These are phyloP conservation scores for Pterocles gutturalis DNA, from an alignment of 2,113 vertebrate genomes.

Conservation along the genomic window DNA sequence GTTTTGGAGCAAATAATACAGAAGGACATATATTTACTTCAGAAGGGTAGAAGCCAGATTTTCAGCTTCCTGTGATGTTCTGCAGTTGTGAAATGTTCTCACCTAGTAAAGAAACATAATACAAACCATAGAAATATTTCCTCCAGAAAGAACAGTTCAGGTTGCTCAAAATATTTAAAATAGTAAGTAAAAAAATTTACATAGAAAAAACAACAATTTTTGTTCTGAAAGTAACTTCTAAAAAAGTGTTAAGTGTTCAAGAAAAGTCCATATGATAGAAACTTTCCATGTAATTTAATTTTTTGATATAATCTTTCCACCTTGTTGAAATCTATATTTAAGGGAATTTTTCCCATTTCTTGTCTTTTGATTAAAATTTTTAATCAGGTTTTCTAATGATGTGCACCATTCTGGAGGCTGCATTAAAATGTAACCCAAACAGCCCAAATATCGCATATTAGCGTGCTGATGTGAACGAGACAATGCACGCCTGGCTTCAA, in stretches of 20 bases:
- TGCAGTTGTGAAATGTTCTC: neutral
- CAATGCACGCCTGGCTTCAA: constrained; percentile 12
- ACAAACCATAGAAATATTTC: neutral
- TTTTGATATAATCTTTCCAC: neutral
- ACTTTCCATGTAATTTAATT: neutral
- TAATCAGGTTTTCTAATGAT: neutral
- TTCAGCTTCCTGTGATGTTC: neutral
- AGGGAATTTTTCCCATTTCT: neutral
- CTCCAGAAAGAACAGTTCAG: neutral
- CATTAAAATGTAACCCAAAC: neutral
- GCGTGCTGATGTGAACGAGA: neutral
- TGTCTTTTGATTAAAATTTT: neutral
- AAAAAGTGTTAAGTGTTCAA: neutral
- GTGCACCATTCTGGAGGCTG: neutral
- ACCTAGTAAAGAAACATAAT: neutral
- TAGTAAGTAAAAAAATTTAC: neutral
- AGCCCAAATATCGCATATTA: neutral
- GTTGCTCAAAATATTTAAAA: neutral
- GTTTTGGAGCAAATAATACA: neutral
- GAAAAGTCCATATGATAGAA: neutral
- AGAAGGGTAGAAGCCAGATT: neutral
- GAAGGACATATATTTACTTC: neutral
- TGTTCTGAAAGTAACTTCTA: neutral
- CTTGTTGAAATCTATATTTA: neutral
- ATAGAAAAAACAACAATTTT: neutral